These are phyloP conservation scores for Amblyopsis rosae DNA, from an alignment of 2,113 vertebrate genomes.

Conservation along the genomic window DNA sequence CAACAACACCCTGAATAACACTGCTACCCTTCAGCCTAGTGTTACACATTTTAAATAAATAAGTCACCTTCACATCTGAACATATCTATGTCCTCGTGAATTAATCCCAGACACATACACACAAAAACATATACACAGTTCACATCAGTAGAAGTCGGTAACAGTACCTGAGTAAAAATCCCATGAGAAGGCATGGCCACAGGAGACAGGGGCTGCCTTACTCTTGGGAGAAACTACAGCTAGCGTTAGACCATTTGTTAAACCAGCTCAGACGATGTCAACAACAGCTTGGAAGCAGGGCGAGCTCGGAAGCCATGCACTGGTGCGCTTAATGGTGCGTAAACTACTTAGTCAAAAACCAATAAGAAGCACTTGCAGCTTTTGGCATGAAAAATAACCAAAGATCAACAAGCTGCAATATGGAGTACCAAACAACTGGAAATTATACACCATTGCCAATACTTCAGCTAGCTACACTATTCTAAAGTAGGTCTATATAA, in stretches of 20 bases:
- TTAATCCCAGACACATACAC: slow-evolving; percentile 1
- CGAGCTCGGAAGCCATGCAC: slow-evolving; percentile 58
- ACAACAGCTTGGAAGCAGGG: slow-evolving; percentile 18
- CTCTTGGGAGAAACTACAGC: slow-evolving; percentile 79
- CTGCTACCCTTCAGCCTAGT: not conserved
- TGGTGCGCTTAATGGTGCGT: not conserved
- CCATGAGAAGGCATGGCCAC: slow-evolving; percentile 80
- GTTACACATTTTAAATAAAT: not conserved
- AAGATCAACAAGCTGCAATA: too few species aligned
- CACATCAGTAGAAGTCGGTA: slow-evolving; percentile 39
- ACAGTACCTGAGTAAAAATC: slow-evolving; percentile 80
- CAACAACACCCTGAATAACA: not conserved
- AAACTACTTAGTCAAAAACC: not conserved
- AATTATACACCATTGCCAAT: too few species aligned
- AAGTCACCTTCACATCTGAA: not conserved
- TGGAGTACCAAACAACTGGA: too few species aligned
- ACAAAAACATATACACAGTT: slow-evolving; percentile 2
- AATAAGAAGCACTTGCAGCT: slow-evolving; percentile 7
- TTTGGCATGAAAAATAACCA: not conserved
- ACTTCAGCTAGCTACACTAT: too few species aligned
- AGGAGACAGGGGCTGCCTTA: slow-evolving; percentile 71
- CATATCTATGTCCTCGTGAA: not conserved
- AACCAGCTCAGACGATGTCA: slow-evolving; percentile 27
- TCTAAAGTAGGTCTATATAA: too few species aligned
- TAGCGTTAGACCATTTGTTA: slow-evolving; percentile 70